A percentile compares a stretch with the other conserved stretches of the same genome.
These are phyloP conservation scores for Sprattus sprattus DNA, from an alignment of 2,113 vertebrate species.

Conservation along the genomic window DNA sequence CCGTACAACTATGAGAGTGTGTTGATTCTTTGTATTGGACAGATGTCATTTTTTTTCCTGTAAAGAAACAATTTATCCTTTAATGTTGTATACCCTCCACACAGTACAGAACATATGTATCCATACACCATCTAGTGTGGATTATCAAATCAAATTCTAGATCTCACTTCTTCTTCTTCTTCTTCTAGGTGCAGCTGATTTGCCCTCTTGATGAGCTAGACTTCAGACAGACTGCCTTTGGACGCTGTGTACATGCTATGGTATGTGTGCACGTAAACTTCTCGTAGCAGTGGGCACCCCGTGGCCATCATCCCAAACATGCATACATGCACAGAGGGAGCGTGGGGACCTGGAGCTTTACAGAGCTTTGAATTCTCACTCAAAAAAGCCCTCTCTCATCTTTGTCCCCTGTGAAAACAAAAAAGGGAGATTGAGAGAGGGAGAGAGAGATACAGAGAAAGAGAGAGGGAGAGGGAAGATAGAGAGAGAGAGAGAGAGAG, in stretches of 20 bases:
- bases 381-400: slow-evolving; percentile 27
- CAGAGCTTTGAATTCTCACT: slow-evolving; percentile 20
- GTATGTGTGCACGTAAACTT: background rate
- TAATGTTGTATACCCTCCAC: no score
- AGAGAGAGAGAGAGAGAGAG: background rate
- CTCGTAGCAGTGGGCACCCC: background rate
- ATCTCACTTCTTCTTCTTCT: no score
- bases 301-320: background rate
- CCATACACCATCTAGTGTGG: no score
- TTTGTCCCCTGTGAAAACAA: slow-evolving; percentile 20
- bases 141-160: no score
- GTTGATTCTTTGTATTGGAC: no score
- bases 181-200: no score
- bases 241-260: background rate
- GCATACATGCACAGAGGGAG: slow-evolving; percentile 3
- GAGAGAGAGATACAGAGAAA: background rate
- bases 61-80: no score
- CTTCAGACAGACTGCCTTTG: background rate
- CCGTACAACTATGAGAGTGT: no score
- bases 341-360: background rate
- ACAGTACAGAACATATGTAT: no score
- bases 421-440: background rate
- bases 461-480: background rate
- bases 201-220: background rate
- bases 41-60: no score